Conservation (phyloP, 2,113 vertebrate genomes). For the Laterallus jamaicensis region DNA sequence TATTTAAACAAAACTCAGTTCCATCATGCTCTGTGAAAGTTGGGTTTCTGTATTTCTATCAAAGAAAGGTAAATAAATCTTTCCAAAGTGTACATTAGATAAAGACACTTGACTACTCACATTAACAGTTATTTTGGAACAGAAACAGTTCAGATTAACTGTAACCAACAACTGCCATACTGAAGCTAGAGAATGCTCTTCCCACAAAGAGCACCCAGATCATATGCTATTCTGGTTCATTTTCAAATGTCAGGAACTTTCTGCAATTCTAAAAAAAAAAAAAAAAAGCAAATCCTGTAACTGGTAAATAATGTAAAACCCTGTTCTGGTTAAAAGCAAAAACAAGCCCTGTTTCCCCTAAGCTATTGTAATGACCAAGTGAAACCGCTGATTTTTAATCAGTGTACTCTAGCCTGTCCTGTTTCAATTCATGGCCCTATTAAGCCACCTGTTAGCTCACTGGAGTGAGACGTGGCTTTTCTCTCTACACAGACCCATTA, state of each 20-base stretch:
- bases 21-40: neutral
- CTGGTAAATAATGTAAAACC: neutral
- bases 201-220: neutral
- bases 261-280: neutral
- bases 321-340: neutral
- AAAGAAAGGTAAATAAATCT: neutral
- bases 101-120: neutral
- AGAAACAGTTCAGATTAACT: neutral
- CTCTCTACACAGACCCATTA: neutral
- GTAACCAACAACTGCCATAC: neutral
- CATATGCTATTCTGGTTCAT: neutral
- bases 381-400: neutral
- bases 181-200: neutral
- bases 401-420: neutral
- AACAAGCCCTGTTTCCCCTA: neutral
- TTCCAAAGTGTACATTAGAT: neutral
- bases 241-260: conserved; percentile 6
- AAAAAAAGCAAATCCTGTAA: neutral
- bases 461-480: neutral
- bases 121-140: neutral
- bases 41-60: neutral
- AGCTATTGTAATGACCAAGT: neutral
- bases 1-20: neutral
- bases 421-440: neutral
- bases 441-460: neutral